Evolutionary conservation across 1,140 invertebrate species (phyloP), one percentile per base, ranked within the genome.

Genomic region (Mylabris phalerata): DNA sequence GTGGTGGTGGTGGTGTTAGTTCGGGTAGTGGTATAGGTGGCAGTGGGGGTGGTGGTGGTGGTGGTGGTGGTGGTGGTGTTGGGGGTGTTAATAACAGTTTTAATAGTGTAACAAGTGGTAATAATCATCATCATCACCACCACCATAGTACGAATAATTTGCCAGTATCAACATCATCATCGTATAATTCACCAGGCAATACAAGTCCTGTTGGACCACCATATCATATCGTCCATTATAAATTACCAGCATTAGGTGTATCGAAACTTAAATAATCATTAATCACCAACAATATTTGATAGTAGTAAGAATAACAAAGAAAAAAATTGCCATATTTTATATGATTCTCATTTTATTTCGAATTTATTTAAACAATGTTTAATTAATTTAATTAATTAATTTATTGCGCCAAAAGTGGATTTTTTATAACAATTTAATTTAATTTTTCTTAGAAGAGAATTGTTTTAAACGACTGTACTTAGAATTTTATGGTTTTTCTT

Each of bases 161-260:
- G 7, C 59, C 64, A 19, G 1, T 19, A 0, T 73, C 72, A 58
- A 59, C 19, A 25, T 75, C 66, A 50, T 64, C 69, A 47, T 19
- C 60, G 7, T 68, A 68, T 57, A 61, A 76, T 70, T 66, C 78
- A 70, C 66, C 78, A 66, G 60, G 75, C 60, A 73, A 80, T 9
- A 73, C 75, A 52, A 82, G 80, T 69, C 81, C 82, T 19, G 77
- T 80, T 19, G 83, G 80, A 73, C 85, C 79, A 41, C 84, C 80
- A 44, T 88, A 80, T 75, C 85, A 85, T 75, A 86, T 86, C 82
- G 85, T 85, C 68, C 84, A 84, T 73, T 88, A 84, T 73, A 85
- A 85, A 67, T 73, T 87, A 62, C 83, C 80, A 50, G 80, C 84
- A 63, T 62, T 74, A 46, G 72, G 72, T 32, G 69, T 72, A n/a